phyloP scores from a whole-genome alignment of 2,113 vertebrate genomes.

The Himantopus leucocephalus region DNA sequence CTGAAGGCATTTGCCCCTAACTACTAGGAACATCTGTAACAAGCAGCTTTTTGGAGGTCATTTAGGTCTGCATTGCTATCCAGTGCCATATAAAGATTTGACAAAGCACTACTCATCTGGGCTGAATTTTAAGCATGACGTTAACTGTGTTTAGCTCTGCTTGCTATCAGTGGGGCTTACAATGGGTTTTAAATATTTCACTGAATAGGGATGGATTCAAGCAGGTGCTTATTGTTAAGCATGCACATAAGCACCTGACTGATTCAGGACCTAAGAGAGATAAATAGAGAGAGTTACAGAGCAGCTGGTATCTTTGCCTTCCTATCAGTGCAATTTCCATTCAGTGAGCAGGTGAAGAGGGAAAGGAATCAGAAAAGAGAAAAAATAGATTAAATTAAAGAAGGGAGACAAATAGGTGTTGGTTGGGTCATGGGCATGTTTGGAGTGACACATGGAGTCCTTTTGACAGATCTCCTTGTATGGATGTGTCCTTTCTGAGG shows the following conservation, averaged over 20 bases:
- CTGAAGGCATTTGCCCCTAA: not conserved
- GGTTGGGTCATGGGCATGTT: not conserved
- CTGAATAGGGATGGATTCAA: slow-evolving; percentile 18
- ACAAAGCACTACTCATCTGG: not conserved
- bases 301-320: slow-evolving; percentile 25
- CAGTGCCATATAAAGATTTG: not conserved
- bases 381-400: not conserved
- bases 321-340: not conserved
- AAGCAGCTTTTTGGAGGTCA: not conserved
- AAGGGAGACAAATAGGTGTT: not conserved
- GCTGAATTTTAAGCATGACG: slow-evolving; percentile 4
- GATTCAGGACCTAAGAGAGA: not conserved
- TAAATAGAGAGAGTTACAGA: not conserved
- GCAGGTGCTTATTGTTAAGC: not conserved
- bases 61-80: not conserved
- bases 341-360: not conserved
- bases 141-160: not conserved
- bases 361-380: not conserved
- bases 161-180: not conserved
- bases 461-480: not conserved
- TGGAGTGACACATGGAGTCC: not conserved
- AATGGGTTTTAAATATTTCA: slow-evolving; percentile 16
- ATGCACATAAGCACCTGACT: not conserved
- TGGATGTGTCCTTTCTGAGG: not conserved
- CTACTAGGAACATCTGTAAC: not conserved